Conservation (phyloP, 1,140 invertebrate species). For the Philotrypesis tridentata region DNA sequence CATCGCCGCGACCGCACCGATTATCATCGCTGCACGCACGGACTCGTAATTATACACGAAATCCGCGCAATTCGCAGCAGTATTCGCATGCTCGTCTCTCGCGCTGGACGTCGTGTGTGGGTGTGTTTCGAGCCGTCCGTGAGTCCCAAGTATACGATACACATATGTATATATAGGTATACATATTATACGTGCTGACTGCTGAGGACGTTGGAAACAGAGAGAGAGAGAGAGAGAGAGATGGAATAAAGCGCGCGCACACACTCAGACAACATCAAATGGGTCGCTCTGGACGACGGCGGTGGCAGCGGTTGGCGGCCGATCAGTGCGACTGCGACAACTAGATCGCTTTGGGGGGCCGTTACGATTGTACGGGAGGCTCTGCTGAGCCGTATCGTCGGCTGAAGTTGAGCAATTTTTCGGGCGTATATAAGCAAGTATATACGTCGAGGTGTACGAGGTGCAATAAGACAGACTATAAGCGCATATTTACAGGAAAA, state of each 20-base stretch:
- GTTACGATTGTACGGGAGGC: not conserved
- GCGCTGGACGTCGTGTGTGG: not conserved
- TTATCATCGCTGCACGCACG: no score
- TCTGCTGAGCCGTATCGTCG: no score
- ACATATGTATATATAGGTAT: not conserved
- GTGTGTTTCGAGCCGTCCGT: not conserved
- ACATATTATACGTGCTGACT: no score
- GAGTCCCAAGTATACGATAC: no score
- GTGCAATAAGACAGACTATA: no score
- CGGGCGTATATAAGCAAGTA: no score
- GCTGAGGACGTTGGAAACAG: not conserved
- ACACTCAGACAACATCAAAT: slow-evolving; percentile 6
- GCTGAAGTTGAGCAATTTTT: no score
- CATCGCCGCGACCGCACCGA: not conserved
- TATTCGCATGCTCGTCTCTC: not conserved
- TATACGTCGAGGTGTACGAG: no score
- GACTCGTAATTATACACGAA: no score
- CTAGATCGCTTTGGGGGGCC: not conserved
- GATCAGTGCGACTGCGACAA: not conserved
- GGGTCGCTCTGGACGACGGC: slow-evolving; percentile 25
- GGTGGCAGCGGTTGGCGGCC: not conserved
- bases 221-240: slow-evolving; percentile 1
- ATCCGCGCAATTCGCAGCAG: not conserved
- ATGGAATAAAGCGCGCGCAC: not conserved
- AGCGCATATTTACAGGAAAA: no score